Conservation (phyloP, 2,888 invertebrate genomes). For the Trichacis sp. region DNA sequence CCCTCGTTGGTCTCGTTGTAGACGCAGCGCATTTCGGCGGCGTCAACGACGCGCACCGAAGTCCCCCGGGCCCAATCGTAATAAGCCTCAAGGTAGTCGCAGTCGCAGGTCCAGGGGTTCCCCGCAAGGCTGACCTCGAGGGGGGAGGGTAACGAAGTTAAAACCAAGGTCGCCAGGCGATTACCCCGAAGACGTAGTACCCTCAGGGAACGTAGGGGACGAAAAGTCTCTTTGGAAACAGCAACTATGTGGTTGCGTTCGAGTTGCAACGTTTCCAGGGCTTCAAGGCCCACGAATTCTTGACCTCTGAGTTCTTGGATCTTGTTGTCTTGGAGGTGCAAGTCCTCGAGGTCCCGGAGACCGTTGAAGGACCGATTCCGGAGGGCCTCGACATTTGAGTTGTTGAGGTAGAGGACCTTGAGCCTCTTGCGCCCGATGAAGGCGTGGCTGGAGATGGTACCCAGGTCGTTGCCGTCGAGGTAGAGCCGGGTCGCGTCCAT, state of each 20-base stretch:
- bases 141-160: slow-evolving; percentile 79
- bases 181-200: slow-evolving; percentile 81
- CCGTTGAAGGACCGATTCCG: slow-evolving; percentile 89
- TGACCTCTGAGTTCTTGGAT: slow-evolving; percentile 79
- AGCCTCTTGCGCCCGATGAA: slow-evolving; percentile 87
- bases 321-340: slow-evolving; percentile 82
- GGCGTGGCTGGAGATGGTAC: slow-evolving; percentile 77
- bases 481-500: slow-evolving; percentile 93
- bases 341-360: slow-evolving; percentile 79
- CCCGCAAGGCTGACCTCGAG: slow-evolving; percentile 77
- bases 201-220: slow-evolving; percentile 75
- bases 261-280: slow-evolving; percentile 79
- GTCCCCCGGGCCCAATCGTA: slow-evolving; percentile 82
- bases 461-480: slow-evolving; percentile 86
- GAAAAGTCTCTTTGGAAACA: slow-evolving; percentile 81
- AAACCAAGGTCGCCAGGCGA: slow-evolving; percentile 76
- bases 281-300: slow-evolving; percentile 84
- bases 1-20: slow-evolving; percentile 74
- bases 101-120: slow-evolving; percentile 88
- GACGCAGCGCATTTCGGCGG: slow-evolving; percentile 77
- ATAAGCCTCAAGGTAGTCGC: slow-evolving; percentile 81
- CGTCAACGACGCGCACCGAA: slow-evolving; percentile 75
- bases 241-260: slow-evolving; percentile 80
- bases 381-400: slow-evolving; percentile 82
- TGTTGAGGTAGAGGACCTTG: slow-evolving; percentile 81